Percentiles rank a stretch among this genome's conserved stretches.
These are phyloP conservation scores for Archocentrus centrarchus DNA, from an alignment of 2,113 vertebrate genomes.

Conservation along the genomic window DNA sequence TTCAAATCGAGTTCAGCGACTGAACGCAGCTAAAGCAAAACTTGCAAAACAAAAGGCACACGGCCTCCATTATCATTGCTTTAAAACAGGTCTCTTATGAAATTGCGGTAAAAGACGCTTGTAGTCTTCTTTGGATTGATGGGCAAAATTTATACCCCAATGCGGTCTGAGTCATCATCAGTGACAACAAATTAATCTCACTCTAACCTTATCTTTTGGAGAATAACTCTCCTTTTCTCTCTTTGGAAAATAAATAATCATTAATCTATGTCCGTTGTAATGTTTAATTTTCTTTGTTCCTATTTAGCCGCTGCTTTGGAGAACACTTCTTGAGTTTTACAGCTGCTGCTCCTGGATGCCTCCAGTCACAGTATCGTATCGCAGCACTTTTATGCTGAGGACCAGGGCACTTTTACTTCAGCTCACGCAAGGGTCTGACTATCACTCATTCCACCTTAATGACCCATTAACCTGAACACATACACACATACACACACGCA, in stretches of 20 bases:
- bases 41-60: not conserved
- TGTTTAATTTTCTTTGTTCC: not conserved
- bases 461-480: slow-evolving; percentile 31
- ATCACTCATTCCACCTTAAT: slow-evolving; percentile 59
- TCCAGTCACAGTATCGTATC: not conserved
- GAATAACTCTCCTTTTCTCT: not conserved
- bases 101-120: not conserved
- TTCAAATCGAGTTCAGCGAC: not conserved
- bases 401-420: slow-evolving; percentile 42
- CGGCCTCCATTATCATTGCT: not conserved
- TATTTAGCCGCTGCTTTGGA: no score
- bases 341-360: not conserved
- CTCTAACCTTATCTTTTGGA: not conserved
- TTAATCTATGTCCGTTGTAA: not conserved
- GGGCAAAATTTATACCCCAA: not conserved
- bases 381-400: slow-evolving; percentile 34
- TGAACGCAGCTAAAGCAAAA: not conserved
- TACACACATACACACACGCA: not conserved
- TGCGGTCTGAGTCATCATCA: not conserved
- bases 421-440: slow-evolving; percentile 31
- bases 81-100: not conserved
- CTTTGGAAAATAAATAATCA: not conserved
- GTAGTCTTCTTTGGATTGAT: not conserved
- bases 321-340: not conserved
- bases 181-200: not conserved